These are phyloP conservation scores for Anguilla anguilla DNA, from an alignment of 2,797 vertebrate genomes.

Conservation along the genomic window DNA sequence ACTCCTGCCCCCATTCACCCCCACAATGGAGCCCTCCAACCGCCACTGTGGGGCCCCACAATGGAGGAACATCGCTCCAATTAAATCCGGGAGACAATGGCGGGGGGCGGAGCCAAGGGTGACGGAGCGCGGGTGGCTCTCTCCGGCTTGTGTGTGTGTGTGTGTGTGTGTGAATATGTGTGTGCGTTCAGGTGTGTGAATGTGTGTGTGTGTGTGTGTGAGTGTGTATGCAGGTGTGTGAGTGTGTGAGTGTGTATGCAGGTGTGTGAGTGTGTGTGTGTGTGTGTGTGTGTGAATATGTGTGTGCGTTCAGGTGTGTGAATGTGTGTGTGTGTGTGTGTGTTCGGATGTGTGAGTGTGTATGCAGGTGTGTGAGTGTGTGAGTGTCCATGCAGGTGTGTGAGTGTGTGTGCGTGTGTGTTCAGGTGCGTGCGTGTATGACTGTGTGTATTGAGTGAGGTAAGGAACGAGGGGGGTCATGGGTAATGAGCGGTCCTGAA, in stretches of 20 bases:
- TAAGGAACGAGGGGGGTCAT: slow-evolving; percentile 68
- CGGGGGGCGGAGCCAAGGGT: slow-evolving; percentile 51
- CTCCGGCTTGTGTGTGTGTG: slow-evolving; percentile 46
- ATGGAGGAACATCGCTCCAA: slow-evolving; percentile 80
- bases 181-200: slow-evolving; percentile 44
- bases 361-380: slow-evolving; percentile 30
- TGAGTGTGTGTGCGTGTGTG: slow-evolving; percentile 28
- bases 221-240: slow-evolving; percentile 44
- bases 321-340: slow-evolving; percentile 57
- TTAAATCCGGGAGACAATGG: slow-evolving; percentile 81
- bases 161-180: slow-evolving; percentile 44
- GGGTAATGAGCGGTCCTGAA: slow-evolving; percentile 73
- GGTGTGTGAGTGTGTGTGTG: slow-evolving; percentile 50
- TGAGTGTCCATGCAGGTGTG: slow-evolving; percentile 41
- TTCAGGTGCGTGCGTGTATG: slow-evolving; percentile 7
- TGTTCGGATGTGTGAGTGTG: slow-evolving; percentile 60
- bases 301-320: slow-evolving; percentile 36
- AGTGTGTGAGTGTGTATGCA: slow-evolving; percentile 56
- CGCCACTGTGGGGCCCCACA: slow-evolving; percentile 74
- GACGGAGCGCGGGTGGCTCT: slow-evolving; percentile 56
- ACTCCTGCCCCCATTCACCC: slow-evolving; percentile 81
- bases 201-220: slow-evolving; percentile 45
- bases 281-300: slow-evolving; percentile 48
- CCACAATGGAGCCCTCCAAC: slow-evolving; percentile 78
- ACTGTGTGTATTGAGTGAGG: slow-evolving; percentile 47